phyloP scores from a whole-genome alignment of 1,140 invertebrate species.

The Matsumurasca onukii region DNA sequence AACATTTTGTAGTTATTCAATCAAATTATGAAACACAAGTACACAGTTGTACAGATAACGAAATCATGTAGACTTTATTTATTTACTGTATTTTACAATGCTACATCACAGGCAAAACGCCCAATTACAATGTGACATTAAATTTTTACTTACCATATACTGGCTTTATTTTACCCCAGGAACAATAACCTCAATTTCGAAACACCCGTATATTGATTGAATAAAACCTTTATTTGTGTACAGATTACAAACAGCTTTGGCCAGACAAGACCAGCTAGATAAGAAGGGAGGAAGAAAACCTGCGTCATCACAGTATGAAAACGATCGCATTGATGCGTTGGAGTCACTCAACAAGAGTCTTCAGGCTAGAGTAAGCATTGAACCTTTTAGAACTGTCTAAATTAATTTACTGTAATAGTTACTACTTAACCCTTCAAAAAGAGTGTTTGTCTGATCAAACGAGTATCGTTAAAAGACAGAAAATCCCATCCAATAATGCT shows the following conservation, averaged over 20 bases:
- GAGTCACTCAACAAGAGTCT: background rate
- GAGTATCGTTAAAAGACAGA: background rate
- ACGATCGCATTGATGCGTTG: background rate
- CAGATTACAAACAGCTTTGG: background rate
- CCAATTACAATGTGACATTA: background rate
- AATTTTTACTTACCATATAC: background rate
- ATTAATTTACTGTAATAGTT: background rate
- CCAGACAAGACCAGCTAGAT: slow-evolving; percentile 7
- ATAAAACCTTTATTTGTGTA: too few relatives aligned
- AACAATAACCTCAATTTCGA: background rate
- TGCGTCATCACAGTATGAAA: background rate
- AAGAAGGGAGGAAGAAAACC: background rate
- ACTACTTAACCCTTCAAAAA: background rate
- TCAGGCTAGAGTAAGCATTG: background rate
- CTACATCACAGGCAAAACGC: too few relatives aligned
- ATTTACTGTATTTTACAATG: background rate
- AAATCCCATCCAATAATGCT: background rate
- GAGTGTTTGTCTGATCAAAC: background rate
- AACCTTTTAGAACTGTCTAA: background rate
- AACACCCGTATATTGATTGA: background rate
- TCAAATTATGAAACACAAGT: background rate
- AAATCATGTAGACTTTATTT: background rate
- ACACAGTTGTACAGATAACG: background rate
- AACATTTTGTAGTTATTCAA: background rate
- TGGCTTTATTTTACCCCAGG: background rate